Conservation (phyloP, 2,797 vertebrate genomes). For the Hypotaenidia philippensis region DNA sequence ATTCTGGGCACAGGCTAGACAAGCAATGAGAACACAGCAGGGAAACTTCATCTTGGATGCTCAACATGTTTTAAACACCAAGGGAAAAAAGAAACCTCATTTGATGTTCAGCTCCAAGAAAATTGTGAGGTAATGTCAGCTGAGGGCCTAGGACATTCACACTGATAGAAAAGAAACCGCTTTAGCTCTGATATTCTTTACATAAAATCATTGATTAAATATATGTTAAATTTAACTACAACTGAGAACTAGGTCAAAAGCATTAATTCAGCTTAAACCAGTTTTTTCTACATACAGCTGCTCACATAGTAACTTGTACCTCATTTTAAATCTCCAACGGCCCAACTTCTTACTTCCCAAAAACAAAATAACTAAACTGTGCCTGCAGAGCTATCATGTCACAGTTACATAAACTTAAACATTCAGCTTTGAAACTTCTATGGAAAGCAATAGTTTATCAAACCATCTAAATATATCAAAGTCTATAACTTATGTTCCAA, state of each 20-base stretch:
- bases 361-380: neutral
- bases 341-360: neutral
- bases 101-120: neutral
- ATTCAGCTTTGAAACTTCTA: neutral
- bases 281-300: neutral
- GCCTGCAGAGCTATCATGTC: neutral
- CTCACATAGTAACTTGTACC: neutral
- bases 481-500: neutral
- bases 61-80: neutral
- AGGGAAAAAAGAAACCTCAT: neutral
- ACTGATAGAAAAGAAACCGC: neutral
- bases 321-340: neutral
- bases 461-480: neutral
- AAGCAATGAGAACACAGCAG: neutral
- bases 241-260: neutral
- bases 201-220: neutral
- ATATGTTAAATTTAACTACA: neutral
- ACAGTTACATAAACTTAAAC: neutral
- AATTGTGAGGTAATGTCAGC: neutral
- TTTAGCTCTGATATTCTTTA: neutral
- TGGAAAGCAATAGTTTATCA: neutral
- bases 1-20: neutral
- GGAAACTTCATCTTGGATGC: neutral
- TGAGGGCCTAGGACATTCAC: neutral
- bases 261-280: neutral